Base-by-base conservation (phyloP, 2,888 invertebrate genomes). In the Clepsis dumicolana region DNA sequence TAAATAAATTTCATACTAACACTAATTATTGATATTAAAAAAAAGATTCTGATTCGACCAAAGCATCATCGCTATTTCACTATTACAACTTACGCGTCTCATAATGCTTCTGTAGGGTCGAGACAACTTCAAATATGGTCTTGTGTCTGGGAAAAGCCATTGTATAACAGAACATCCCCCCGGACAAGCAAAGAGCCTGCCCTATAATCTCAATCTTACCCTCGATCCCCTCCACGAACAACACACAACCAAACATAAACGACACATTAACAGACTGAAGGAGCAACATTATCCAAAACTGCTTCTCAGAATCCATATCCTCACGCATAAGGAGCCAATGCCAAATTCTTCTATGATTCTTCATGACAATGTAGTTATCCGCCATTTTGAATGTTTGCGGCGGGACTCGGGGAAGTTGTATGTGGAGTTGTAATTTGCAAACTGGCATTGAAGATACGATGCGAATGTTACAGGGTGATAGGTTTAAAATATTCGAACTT, bases 31-130 rank as follows among this genome's bases (percentile, higher is more conserved):
- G n/a, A n/a, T n/a, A n/a, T n/a, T n/a, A n/a, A n/a, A n/a, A n/a
- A n/a, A n/a, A n/a, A n/a, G n/a, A n/a, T n/a, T n/a, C n/a, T n/a
- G n/a, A n/a, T n/a, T n/a, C n/a, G n/a, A n/a, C n/a, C n/a, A n/a
- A n/a, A n/a, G n/a, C n/a, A n/a, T n/a, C n/a, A n/a, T n/a, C n/a
- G n/a, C n/a, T n/a, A n/a, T n/a, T n/a, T n/a, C n/a, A 35, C 35
- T 4, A n/a, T 16, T 41, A 16, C 41, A 7, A 64, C 64, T 56
- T 56, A 64, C 64, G 53, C 52, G 7, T 12, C 25, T 64, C 64
- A 14, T 64, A 64, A 56, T 64, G 56, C 7, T n/a, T 24, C 21
- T 54, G 64, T 3, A 64, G 21, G 2, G 5, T 12, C 25, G 27
- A 32, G 2, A 64, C 16, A 5, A 54, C 41, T 0, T 64, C 5